Evolutionary conservation across 2,888 invertebrate species (phyloP).

Genomic region (Hofmannophila pseudospretella): DNA sequence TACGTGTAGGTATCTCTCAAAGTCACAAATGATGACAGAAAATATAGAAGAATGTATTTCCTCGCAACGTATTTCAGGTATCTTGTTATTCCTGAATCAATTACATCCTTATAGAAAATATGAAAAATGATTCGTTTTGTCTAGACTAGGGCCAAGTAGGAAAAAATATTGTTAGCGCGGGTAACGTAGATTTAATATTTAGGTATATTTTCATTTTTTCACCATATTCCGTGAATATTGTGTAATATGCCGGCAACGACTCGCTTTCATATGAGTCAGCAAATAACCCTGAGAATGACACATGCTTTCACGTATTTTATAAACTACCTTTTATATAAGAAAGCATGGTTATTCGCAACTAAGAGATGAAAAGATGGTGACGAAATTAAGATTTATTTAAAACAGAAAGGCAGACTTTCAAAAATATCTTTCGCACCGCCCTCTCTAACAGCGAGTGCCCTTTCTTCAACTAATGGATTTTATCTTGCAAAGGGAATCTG

Average conservation of each 20-base stretch:
- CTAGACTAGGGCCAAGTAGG: too few species aligned
- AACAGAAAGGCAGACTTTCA: slow-evolving; percentile 17
- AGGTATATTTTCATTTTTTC: too few species aligned
- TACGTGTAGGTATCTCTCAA: too few species aligned
- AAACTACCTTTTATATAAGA: background rate
- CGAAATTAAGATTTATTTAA: slow-evolving; percentile 23
- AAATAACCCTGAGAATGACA: slow-evolving; percentile 23
- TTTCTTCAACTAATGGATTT: slow-evolving; percentile 36
- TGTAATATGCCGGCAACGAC: slow-evolving; percentile 19
- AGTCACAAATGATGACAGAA: too few species aligned
- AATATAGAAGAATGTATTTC: too few species aligned
- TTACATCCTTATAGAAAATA: too few species aligned
- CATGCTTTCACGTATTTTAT: slow-evolving; percentile 8
- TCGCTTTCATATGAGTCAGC: slow-evolving; percentile 28
- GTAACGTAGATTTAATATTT: too few species aligned
- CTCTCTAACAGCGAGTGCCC: slow-evolving; percentile 25
- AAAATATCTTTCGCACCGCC: slow-evolving; percentile 10
- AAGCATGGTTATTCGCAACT: slow-evolving; percentile 5
- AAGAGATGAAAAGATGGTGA: slow-evolving; percentile 18
- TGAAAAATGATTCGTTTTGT: too few species aligned
- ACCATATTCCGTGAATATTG: slow-evolving; percentile 20
- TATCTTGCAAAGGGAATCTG: slow-evolving; percentile 29
- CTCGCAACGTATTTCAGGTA: too few species aligned
- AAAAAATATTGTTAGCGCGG: too few species aligned
- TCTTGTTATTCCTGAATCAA: too few species aligned